Evolutionary conservation across 1,140 invertebrate species (phyloP).

Genomic region (Eriocheir sinensis): DNA sequence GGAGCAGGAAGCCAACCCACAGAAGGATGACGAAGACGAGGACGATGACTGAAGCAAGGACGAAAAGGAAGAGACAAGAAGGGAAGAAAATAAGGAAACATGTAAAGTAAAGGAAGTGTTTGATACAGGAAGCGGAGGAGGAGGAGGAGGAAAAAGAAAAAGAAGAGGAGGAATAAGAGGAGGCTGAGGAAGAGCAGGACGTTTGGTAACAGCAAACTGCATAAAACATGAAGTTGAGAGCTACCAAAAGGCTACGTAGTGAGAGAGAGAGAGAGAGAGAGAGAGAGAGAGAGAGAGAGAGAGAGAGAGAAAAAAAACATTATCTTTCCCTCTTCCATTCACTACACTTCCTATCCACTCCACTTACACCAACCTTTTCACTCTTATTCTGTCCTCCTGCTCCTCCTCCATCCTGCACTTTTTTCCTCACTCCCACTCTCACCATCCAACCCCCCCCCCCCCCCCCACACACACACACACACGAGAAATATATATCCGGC

Average conservation of each 20-base stretch:
- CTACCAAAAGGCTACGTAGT: background rate
- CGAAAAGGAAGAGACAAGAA: background rate
- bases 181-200: background rate
- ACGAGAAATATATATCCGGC: too few species aligned
- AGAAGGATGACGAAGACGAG: too few species aligned
- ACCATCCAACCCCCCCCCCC: too few species aligned
- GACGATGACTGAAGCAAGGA: too few species aligned
- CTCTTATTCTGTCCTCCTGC: background rate
- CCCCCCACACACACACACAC: too few species aligned
- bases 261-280: slow-evolving; percentile 42
- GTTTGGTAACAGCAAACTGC: background rate
- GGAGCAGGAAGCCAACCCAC: too few species aligned
- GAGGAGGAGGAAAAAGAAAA: background rate
- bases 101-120: too few species aligned
- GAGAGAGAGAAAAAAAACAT: background rate
- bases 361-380: background rate
- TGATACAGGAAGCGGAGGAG: too few species aligned
- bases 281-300: slow-evolving; percentile 4
- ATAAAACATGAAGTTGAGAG: slow-evolving; percentile 4
- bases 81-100: background rate
- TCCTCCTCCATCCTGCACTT: background rate
- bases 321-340: background rate
- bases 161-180: background rate
- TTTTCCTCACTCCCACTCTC: background rate
- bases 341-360: background rate